A percentile compares a stretch with the other conserved stretches of the same genome.
Evolutionary conservation across 2,113 vertebrate species (phyloP).

Genomic region (Ammodytes dubius): DNA sequence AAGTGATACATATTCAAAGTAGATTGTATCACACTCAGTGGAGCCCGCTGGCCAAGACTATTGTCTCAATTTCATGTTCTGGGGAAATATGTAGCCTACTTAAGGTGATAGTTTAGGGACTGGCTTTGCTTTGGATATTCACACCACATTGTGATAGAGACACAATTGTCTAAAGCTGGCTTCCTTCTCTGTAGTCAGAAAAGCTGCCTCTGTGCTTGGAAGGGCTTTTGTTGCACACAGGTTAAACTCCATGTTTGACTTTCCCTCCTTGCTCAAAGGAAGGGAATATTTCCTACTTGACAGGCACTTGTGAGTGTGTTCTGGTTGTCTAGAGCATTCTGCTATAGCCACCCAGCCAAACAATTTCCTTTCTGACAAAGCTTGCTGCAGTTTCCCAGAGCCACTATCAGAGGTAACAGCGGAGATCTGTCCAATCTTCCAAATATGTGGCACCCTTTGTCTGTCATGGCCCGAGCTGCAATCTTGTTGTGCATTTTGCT

Average conservation of each 20-base stretch:
- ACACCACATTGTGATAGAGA: not conserved
- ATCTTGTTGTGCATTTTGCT: conserved; percentile 56
- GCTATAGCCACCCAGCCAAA: conserved; percentile 18
- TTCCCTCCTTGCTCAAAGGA: conserved; percentile 44
- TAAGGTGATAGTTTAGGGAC: not conserved
- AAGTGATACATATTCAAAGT: not conserved
- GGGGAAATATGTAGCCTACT: not conserved
- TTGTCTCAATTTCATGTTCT: not conserved
- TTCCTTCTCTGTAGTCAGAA: not conserved
- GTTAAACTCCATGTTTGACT: conserved; percentile 47
- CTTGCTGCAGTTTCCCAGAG: conserved; percentile 5
- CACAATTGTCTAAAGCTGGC: not conserved
- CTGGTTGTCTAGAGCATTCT: conserved; percentile 32
- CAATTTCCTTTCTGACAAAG: conserved; percentile 25
- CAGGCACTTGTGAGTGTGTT: conserved; percentile 51
- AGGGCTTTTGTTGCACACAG: conserved; percentile 1
- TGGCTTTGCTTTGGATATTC: not conserved
- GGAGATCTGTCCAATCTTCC: conserved; percentile 26
- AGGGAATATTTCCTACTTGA: conserved; percentile 48
- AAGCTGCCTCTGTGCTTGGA: not conserved
- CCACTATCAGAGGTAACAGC: conserved; percentile 4
- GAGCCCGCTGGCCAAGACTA: no score
- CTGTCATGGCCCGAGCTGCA: conserved; percentile 56
- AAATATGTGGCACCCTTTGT: conserved; percentile 61
- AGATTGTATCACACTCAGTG: no score